Percentiles rank a stretch among this genome's conserved stretches.
Conservation (phyloP, 2,888 invertebrate genomes). For the Molorchus minor region DNA sequence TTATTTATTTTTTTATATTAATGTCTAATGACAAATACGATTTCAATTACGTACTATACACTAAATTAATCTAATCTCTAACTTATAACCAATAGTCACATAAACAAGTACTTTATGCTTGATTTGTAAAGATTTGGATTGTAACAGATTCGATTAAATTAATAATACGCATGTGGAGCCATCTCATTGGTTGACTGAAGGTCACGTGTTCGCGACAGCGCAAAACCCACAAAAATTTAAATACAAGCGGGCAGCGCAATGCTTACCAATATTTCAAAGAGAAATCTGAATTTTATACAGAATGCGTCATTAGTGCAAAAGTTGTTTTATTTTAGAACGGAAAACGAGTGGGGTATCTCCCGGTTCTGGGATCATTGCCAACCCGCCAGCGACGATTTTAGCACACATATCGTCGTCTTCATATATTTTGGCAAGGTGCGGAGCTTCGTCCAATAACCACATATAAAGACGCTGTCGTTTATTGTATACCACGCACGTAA, state of each 20-base stretch:
- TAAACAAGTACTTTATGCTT: too few species aligned
- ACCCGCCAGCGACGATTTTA: constrained; percentile 66
- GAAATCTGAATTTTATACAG: constrained; percentile 44
- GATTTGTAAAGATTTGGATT: constrained; percentile 8
- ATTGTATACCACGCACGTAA: neutral
- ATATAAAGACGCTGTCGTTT: constrained; percentile 39
- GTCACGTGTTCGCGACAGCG: constrained; percentile 38
- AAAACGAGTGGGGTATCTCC: constrained; percentile 50
- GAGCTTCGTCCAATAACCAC: constrained; percentile 51
- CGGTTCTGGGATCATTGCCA: constrained; percentile 62
- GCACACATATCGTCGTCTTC: constrained; percentile 71
- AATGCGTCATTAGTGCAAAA: constrained; percentile 55
- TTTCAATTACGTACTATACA: too few species aligned
- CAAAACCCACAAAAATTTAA: constrained; percentile 39
- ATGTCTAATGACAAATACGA: too few species aligned
- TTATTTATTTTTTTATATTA: constrained; percentile 16
- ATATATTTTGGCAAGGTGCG: constrained; percentile 81
- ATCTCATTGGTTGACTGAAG: constrained; percentile 60
- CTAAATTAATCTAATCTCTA: too few species aligned
- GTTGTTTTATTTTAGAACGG: constrained; percentile 54
- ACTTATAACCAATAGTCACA: too few species aligned
- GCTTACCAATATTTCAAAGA: constrained; percentile 41
- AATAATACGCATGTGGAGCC: constrained; percentile 63
- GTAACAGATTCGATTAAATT: constrained; percentile 30
- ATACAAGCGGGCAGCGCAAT: constrained; percentile 38